Base-by-base conservation (phyloP, 2,113 vertebrate species). In the Campylomormyrus tamandua region DNA sequence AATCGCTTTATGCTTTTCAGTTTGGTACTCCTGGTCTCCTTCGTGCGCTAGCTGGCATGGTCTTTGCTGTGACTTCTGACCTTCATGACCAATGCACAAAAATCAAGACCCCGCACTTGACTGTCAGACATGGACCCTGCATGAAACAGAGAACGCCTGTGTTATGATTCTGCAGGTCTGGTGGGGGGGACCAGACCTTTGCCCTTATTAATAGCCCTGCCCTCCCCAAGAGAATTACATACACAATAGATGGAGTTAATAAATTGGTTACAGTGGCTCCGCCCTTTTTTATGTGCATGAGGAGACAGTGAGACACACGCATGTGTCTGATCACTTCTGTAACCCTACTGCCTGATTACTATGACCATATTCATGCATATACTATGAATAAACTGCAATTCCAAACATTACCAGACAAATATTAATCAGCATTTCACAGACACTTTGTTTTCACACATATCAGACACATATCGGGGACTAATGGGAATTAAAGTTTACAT, bases 61-160 rank as follows among this genome's bases (percentile, higher is more conserved):
- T 13, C 35, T 39, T 77, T 39, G 4, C 31, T 77, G 31, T 24
- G 17, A 83, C 80, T 24, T 50, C 39, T 45, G 49, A 86, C 62
- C 17, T 49, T 53, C 1, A 85, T 24, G 3, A 11, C 9, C 83
- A 52, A 87, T 21, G 62, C 35, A 17, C 19, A 1, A 24, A 9
- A 53, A 39, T 50, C 13, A 5, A 62, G 88, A 27, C 46, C 58
- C 66, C 48, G 52, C 39, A 35, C 39, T 83, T 46, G 49, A 83
- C n/a, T 89, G 89, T 87, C 53, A 89, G 50, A 90, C 58, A 90
- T 53, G 13, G 45, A 89, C 70, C 27, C 62, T 62, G 46, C 31
- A 31, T 89, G 53, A 90, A 27, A 35, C 46, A 66, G 53, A 84
- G 88, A 15, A 27, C 0, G 7, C 15, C 24, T 27, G 4, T 21